Percentiles rank a stretch among this genome's conserved stretches.
Conservation (phyloP, 2,888 invertebrate species). For the Elegia similella region DNA sequence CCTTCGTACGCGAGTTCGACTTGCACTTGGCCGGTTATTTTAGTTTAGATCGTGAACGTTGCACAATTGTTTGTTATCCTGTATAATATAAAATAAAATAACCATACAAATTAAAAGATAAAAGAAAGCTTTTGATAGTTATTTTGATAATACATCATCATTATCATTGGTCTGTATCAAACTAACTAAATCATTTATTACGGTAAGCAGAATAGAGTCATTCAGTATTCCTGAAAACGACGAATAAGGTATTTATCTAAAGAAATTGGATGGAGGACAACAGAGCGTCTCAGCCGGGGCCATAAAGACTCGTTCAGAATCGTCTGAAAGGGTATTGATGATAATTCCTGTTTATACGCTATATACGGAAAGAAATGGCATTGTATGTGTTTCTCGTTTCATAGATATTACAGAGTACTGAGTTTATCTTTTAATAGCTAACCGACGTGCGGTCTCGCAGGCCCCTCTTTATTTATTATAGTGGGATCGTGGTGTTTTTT, state of each 20-base stretch:
- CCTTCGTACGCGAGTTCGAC: no score
- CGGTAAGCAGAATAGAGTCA: constrained; percentile 19
- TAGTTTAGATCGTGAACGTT: no score
- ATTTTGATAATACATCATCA: neutral
- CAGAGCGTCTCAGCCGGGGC: constrained; percentile 40
- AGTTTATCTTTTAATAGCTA: no score
- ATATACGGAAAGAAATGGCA: constrained; percentile 45
- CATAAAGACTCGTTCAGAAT: constrained; percentile 56
- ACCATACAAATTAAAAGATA: no score
- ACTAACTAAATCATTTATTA: constrained; percentile 15
- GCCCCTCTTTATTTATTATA: no score
- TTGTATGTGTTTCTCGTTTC: constrained; percentile 38
- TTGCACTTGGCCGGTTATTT: no score
- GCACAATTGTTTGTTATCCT: no score
- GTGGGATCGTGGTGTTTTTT: no score
- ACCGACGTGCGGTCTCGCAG: no score
- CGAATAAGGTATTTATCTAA: constrained; percentile 35
- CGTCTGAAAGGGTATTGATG: constrained; percentile 60
- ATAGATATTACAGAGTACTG: constrained; percentile 37
- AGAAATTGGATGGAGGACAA: constrained; percentile 53
- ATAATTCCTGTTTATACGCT: constrained; percentile 62
- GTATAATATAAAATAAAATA: no score
- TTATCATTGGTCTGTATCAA: neutral
- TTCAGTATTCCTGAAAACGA: constrained; percentile 13
- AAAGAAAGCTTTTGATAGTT: neutral